phyloP scores from a whole-genome alignment of 2,888 invertebrate genomes.

The Pristionchus japonicus region DNA sequence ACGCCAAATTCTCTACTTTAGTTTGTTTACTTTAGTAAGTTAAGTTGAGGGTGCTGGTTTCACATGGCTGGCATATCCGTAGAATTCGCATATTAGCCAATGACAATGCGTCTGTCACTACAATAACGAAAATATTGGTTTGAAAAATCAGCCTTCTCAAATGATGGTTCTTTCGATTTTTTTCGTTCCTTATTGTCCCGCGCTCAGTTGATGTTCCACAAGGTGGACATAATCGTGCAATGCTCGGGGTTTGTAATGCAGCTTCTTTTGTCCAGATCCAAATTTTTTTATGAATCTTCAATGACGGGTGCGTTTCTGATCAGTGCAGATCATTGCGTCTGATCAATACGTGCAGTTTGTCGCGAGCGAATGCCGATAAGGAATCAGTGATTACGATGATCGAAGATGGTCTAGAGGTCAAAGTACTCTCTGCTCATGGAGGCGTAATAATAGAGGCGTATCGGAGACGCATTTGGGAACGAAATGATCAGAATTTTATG shows the following conservation, averaged over 20 bases:
- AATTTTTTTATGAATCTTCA: no score
- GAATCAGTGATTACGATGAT: background rate
- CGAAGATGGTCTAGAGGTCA: background rate
- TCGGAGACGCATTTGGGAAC: background rate
- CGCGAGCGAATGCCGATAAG: background rate
- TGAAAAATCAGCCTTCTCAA: no score
- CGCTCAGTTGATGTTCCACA: background rate
- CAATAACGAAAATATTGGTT: no score
- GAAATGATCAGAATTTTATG: background rate
- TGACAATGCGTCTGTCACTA: no score
- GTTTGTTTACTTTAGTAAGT: no score
- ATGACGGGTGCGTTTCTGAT: background rate
- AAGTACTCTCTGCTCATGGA: background rate
- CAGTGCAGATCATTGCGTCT: background rate
- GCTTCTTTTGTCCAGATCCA: background rate
- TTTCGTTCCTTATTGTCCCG: background rate
- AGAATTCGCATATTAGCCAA: no score
- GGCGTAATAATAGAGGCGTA: background rate
- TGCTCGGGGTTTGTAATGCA: background rate
- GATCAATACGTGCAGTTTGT: background rate
- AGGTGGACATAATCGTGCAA: background rate
- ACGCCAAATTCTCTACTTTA: background rate
- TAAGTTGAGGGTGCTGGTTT: no score
- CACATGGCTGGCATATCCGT: no score
- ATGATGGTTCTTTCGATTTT: background rate